Conservation (phyloP, 2,888 invertebrate species). For the Cybosia mesomella region DNA sequence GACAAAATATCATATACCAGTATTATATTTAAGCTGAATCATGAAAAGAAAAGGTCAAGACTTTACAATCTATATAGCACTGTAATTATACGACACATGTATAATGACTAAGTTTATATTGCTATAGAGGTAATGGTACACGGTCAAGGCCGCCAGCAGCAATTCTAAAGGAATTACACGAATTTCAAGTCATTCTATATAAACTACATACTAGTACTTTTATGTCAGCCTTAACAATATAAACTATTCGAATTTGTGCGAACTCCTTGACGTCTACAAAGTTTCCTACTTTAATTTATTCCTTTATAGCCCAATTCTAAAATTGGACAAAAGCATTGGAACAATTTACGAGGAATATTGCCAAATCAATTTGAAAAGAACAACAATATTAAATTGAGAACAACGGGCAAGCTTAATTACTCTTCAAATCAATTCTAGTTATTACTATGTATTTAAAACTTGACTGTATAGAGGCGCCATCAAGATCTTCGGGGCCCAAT, state of each 20-base stretch:
- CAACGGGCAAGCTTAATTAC: not conserved
- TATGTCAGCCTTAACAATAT: not conserved
- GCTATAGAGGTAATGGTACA: not conserved
- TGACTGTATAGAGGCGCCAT: too few relatives aligned
- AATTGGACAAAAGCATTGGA: slow-evolving; percentile 3
- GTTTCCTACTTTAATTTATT: not conserved
- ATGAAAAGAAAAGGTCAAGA: slow-evolving; percentile 1
- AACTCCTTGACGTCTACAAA: slow-evolving; percentile 8
- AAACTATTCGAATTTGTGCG: slow-evolving; percentile 8
- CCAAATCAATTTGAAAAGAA: not conserved
- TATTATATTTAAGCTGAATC: not conserved
- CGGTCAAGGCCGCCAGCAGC: not conserved
- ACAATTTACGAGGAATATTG: not conserved
- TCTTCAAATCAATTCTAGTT: not conserved
- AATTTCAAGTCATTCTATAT: not conserved
- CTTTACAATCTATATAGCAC: not conserved
- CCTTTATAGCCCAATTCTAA: slow-evolving; percentile 15
- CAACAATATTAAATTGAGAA: not conserved
- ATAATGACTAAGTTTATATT: not conserved
- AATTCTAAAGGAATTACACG: not conserved
- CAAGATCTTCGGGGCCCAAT: too few relatives aligned
- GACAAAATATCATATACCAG: too few relatives aligned
- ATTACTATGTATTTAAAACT: too few relatives aligned
- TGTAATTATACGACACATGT: not conserved
- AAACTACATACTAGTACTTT: not conserved